Percentiles rank a stretch among this genome's conserved stretches.
Evolutionary conservation across 2,888 invertebrate species (phyloP).

Genomic region (Heliothis peltigera): DNA sequence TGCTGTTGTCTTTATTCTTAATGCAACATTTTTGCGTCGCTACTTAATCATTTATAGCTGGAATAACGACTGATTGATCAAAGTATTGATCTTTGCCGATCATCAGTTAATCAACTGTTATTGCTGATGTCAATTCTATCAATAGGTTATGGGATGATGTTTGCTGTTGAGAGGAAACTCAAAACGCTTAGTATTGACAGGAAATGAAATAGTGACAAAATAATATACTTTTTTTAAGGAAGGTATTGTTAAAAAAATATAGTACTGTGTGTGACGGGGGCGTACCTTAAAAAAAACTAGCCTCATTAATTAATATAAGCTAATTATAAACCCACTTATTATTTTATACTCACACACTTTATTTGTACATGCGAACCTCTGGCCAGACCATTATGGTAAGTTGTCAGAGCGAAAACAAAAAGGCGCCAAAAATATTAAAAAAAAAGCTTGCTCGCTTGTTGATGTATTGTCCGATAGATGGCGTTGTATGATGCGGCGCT

Average conservation of each 20-base stretch:
- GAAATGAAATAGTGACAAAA: not conserved
- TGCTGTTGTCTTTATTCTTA: no score
- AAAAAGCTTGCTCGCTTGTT: constrained; percentile 79
- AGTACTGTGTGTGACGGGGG: constrained; percentile 47
- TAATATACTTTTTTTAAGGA: no score
- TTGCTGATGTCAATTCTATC: constrained; percentile 52
- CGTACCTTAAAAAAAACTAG: constrained; percentile 37
- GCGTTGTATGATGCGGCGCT: constrained; percentile 66
- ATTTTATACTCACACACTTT: constrained; percentile 75
- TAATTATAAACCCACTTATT: constrained; percentile 35
- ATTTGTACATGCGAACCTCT: constrained; percentile 87
- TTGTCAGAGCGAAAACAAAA: constrained; percentile 75
- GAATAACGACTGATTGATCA: constrained; percentile 22
- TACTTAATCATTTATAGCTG: not conserved
- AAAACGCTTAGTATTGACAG: not conserved
- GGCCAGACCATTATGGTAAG: constrained; percentile 88
- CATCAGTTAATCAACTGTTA: constrained; percentile 37
- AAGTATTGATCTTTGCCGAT: constrained; percentile 48
- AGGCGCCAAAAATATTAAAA: constrained; percentile 57
- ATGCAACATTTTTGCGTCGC: not conserved
- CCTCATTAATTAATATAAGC: constrained; percentile 39
- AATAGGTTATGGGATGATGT: constrained; percentile 37
- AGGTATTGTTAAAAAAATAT: not conserved
- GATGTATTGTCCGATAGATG: constrained; percentile 75
- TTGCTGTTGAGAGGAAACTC: constrained; percentile 6